Percentiles rank a stretch among this genome's conserved stretches.
phyloP scores from a whole-genome alignment of 2,888 invertebrate species.

The Pachycephus smyrnensis region DNA sequence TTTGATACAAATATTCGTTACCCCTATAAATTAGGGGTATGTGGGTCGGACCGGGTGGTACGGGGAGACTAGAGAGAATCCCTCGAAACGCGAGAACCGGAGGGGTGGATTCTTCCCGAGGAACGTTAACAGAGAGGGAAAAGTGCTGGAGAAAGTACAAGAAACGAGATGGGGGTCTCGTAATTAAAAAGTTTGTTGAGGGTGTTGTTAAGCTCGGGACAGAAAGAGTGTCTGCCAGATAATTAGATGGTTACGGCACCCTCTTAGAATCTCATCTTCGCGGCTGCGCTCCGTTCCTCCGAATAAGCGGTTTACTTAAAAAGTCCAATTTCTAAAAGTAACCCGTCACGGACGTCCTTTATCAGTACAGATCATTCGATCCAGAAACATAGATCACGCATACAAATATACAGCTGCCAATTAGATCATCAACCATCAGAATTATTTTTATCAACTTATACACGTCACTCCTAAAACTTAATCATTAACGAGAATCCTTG shows the following conservation, averaged over 20 bases:
- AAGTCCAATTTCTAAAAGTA: slow-evolving; percentile 28
- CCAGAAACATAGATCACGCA: too few species aligned
- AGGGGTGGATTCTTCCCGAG: too few species aligned
- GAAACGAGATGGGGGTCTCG: slow-evolving; percentile 1
- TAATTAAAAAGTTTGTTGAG: slow-evolving; percentile 50
- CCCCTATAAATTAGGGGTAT: too few species aligned
- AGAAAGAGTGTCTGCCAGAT: slow-evolving; percentile 47
- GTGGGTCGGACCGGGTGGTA: neutral
- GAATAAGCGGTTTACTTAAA: slow-evolving; percentile 36
- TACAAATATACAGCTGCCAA: too few species aligned
- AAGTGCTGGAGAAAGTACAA: too few species aligned
- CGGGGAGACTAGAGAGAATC: neutral
- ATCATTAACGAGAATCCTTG: too few species aligned
- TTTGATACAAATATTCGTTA: too few species aligned
- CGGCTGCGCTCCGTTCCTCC: slow-evolving; percentile 31
- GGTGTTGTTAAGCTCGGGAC: slow-evolving; percentile 42
- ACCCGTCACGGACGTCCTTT: slow-evolving; percentile 13
- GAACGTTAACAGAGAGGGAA: too few species aligned
- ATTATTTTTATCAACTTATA: too few species aligned
- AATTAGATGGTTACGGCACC: slow-evolving; percentile 40
- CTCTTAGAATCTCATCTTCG: slow-evolving; percentile 20
- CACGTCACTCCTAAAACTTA: too few species aligned
- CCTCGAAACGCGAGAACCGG: too few species aligned
- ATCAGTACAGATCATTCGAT: neutral
- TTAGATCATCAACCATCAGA: too few species aligned